These are phyloP conservation scores for Edolisoma coerulescens DNA, from an alignment of 2,113 vertebrate species.

Conservation along the genomic window DNA sequence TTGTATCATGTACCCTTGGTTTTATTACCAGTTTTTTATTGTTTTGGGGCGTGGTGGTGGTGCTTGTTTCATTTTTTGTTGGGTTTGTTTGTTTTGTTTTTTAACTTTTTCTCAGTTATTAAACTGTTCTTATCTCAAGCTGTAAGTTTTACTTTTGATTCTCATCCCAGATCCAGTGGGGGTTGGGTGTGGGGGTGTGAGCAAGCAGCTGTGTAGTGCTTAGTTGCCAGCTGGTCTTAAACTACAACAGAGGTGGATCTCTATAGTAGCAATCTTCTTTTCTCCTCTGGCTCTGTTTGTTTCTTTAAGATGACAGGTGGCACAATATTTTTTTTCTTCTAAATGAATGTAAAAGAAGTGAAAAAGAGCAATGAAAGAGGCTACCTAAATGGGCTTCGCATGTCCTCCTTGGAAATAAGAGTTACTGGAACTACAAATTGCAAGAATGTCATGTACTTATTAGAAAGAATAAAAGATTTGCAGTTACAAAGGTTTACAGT, in stretches of 20 bases:
- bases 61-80: neutral
- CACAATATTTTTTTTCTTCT: neutral
- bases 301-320: neutral
- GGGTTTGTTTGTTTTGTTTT: neutral
- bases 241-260: neutral
- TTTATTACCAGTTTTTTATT: accelerated
- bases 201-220: neutral
- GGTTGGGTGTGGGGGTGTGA: accelerated
- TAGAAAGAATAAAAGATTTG: neutral
- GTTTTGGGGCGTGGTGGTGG: neutral
- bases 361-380: neutral
- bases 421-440: neutral
- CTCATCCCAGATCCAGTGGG: neutral
- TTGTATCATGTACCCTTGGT: neutral
- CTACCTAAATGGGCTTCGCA: neutral
- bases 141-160: neutral
- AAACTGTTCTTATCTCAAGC: neutral
- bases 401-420: neutral
- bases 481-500: neutral
- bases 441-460: neutral
- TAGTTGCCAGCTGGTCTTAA: neutral
- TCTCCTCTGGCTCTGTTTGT: neutral
- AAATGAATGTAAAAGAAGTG: neutral
- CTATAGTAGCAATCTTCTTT: neutral
- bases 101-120: neutral